Conservation (phyloP, 2,797 vertebrate genomes). For the Rhinichthys osculus region DNA sequence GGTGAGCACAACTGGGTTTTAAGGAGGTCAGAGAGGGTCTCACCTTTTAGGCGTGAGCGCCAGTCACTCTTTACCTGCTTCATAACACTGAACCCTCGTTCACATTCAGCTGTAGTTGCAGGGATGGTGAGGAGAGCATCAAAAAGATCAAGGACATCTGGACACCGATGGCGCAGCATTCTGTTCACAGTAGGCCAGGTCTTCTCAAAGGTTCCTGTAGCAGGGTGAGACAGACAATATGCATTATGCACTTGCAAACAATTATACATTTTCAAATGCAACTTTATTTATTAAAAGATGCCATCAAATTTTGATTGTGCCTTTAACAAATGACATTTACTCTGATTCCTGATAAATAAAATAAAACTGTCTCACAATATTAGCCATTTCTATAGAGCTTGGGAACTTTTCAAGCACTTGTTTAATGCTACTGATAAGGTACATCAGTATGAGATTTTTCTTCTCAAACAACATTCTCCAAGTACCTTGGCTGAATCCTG, state of each 20-base stretch:
- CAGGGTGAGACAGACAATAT: conserved; percentile 12
- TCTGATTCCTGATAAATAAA: conserved; percentile 3
- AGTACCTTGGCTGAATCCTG: conserved; percentile 17
- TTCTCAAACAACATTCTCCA: conserved; percentile 1
- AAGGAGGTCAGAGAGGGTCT: conserved; percentile 34
- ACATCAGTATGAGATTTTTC: background rate
- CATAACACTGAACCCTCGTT: no score
- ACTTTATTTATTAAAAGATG: conserved; percentile 9
- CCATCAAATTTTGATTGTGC: background rate
- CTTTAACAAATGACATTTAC: background rate
- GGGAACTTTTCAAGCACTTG: background rate
- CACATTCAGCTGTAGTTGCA: conserved; percentile 40
- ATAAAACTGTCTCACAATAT: background rate
- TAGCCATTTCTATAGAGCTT: no score
- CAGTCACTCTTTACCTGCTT: conserved; percentile 45
- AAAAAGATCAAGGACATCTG: background rate
- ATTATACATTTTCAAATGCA: conserved; percentile 10
- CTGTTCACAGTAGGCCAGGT: conserved; percentile 27
- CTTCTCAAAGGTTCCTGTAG: conserved; percentile 9
- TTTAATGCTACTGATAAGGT: background rate
- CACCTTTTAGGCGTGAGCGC: background rate
- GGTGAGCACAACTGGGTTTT: conserved; percentile 23
- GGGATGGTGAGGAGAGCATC: background rate
- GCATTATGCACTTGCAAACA: conserved; percentile 11
- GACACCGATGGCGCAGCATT: no score